Percentiles rank a stretch among this genome's conserved stretches.
Conservation (phyloP, 2,888 invertebrate species). For the Dinocampus coccinellae region DNA sequence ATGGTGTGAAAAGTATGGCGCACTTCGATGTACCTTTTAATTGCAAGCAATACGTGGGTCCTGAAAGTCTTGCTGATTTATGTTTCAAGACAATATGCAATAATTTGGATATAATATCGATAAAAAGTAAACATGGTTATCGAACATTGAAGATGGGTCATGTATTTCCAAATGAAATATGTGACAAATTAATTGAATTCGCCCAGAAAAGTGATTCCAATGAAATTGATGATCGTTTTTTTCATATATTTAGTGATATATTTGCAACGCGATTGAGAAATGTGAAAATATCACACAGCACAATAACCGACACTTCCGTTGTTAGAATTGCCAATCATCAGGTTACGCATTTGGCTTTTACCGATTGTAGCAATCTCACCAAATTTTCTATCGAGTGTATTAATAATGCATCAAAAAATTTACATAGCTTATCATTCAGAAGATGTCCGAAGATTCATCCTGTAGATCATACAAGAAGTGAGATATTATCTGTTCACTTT, state of each 20-base stretch:
- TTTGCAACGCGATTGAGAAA: constrained; percentile 77
- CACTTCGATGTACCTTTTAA: constrained; percentile 58
- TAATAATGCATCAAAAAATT: constrained; percentile 77
- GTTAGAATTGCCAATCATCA: constrained; percentile 80
- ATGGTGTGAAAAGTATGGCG: constrained; percentile 53
- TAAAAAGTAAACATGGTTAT: constrained; percentile 54
- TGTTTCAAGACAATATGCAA: constrained; percentile 76
- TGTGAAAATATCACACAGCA: constrained; percentile 79
- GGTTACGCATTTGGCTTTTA: constrained; percentile 80
- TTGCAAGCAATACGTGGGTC: constrained; percentile 63
- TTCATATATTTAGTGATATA: constrained; percentile 80
- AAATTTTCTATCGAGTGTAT: constrained; percentile 76
- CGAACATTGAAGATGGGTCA: constrained; percentile 73
- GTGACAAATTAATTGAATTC: constrained; percentile 76
- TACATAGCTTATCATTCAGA: constrained; percentile 80
- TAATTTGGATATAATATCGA: constrained; percentile 75
- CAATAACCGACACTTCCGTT: constrained; percentile 80
- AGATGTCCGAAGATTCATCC: constrained; percentile 76
- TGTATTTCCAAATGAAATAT: constrained; percentile 79
- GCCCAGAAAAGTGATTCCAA: constrained; percentile 71
- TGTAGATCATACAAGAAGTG: constrained; percentile 34
- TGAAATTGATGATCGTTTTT: constrained; percentile 77
- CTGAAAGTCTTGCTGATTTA: constrained; percentile 76
- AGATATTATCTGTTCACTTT: constrained; percentile 19
- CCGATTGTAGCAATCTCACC: constrained; percentile 80